phyloP scores from a whole-genome alignment of 2,888 invertebrate species.

The Microctonus hyperodae region DNA sequence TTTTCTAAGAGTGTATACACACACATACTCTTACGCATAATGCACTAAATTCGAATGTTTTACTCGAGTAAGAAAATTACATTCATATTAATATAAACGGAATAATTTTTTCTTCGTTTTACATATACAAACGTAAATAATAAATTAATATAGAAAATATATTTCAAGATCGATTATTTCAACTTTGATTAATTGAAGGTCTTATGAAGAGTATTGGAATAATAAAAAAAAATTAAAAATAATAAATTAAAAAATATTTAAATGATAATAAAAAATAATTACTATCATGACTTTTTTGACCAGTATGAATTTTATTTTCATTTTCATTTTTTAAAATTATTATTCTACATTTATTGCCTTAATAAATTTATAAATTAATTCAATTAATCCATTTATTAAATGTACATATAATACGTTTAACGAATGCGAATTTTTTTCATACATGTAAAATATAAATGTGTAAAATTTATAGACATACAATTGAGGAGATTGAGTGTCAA shows the following conservation, averaged over 20 bases:
- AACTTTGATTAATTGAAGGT: neutral
- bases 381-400: neutral
- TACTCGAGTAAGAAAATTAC: neutral
- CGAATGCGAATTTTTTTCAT: neutral
- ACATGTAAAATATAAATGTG: no score
- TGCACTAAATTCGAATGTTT: neutral
- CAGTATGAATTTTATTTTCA: neutral
- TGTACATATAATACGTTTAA: no score
- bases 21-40: neutral
- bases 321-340: neutral
- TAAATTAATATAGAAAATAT: neutral
- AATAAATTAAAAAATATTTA: no score
- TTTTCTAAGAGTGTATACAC: neutral
- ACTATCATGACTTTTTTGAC: neutral
- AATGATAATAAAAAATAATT: no score
- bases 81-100: neutral
- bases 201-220: neutral
- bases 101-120: neutral
- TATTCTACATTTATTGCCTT: neutral
- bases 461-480: no score
- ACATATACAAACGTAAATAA: neutral
- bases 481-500: slow-evolving; percentile 8
- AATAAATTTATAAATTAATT: neutral
- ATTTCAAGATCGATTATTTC: neutral
- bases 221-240: no score